Percentiles rank a stretch among this genome's conserved stretches.
phyloP scores from a whole-genome alignment of 2,888 invertebrate genomes.

The Aleiodes leptofemur region DNA sequence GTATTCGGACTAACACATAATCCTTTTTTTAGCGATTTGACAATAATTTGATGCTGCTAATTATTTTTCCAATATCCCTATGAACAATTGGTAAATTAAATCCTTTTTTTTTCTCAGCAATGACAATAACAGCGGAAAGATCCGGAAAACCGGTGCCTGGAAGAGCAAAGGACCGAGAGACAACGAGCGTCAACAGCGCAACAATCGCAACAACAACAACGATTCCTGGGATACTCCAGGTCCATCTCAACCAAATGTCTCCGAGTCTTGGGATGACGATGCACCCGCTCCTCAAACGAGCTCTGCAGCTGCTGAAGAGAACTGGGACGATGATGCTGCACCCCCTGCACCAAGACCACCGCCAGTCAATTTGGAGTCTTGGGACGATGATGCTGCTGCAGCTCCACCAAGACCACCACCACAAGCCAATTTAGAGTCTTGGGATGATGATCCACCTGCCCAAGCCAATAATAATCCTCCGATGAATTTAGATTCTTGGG shows the following conservation, averaged over 20 bases:
- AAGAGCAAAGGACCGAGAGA: neutral
- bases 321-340: no score
- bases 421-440: neutral
- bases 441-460: slow-evolving; percentile 4
- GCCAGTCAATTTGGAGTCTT: neutral
- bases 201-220: slow-evolving; percentile 1
- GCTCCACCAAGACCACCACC: neutral
- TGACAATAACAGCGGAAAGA: neutral
- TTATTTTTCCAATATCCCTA: no score
- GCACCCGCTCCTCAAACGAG: neutral
- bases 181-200: neutral
- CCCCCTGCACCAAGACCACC: no score
- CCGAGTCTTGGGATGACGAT: slow-evolving; percentile 2
- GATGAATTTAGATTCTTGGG: neutral
- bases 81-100: no score
- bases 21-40: no score
- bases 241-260: neutral
- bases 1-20: no score
- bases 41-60: no score
- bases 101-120: neutral
- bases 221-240: neutral
- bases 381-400: neutral
- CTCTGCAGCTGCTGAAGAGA: neutral
- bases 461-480: neutral
- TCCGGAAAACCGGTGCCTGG: neutral